Evolutionary conservation across 2,113 vertebrate genomes (phyloP).

Genomic region (Castor canadensis): DNA sequence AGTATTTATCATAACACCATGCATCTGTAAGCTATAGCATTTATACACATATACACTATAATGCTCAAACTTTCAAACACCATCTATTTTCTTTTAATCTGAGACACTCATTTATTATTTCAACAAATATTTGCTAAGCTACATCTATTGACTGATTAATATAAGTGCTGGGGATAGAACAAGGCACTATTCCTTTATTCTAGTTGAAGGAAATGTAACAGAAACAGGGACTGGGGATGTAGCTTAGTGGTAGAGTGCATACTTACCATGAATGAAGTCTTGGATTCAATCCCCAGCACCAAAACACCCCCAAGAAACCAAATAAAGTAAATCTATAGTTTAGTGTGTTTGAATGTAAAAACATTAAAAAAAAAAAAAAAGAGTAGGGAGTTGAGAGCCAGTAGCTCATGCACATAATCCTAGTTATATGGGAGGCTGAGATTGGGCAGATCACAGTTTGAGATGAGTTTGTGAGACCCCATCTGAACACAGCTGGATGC

Average conservation of each 20-base stretch:
- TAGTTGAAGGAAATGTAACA: not conserved
- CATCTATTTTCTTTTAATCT: too few relatives aligned
- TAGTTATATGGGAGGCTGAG: too few relatives aligned
- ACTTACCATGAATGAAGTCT: too few relatives aligned
- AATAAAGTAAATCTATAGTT: not conserved
- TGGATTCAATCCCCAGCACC: not conserved
- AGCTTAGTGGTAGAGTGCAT: too few relatives aligned
- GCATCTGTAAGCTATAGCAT: too few relatives aligned
- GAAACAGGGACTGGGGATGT: not conserved
- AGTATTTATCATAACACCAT: not conserved
- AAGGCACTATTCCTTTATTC: not conserved
- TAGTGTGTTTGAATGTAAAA: not conserved
- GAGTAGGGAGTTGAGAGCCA: too few relatives aligned
- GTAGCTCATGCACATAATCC: too few relatives aligned
- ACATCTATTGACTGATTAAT: not conserved
- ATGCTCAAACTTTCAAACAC: not conserved
- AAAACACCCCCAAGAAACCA: not conserved
- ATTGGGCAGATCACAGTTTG: too few relatives aligned
- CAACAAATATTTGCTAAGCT: constrained; percentile 17
- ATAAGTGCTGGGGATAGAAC: not conserved
- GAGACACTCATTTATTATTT: not conserved
- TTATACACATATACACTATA: too few relatives aligned
- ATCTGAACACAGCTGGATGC: too few relatives aligned
- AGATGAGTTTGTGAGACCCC: too few relatives aligned
- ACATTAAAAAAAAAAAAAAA: not conserved